A percentile compares a stretch with the other conserved stretches of the same genome.
Conservation (phyloP, 2,113 vertebrate species). For the Nothobranchius furzeri region DNA sequence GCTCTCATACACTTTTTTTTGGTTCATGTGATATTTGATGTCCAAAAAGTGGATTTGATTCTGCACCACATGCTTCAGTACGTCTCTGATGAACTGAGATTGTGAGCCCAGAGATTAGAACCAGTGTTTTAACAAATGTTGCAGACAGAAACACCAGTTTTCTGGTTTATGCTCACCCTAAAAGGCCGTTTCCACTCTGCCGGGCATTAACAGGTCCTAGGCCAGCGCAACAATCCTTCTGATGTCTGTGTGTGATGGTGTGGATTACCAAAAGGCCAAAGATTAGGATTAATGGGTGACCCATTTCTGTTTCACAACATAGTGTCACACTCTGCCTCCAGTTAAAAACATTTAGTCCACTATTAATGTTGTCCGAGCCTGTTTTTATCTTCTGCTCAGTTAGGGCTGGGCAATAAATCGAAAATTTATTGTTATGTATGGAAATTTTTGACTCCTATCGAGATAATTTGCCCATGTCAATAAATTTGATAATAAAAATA, state of each 20-base stretch:
- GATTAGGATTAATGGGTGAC: constrained; percentile 74
- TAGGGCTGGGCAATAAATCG: too few relatives aligned
- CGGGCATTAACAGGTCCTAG: constrained; percentile 9
- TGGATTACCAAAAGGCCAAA: constrained; percentile 58
- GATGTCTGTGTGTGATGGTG: constrained; percentile 40
- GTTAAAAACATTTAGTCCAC: background rate
- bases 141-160: constrained; percentile 18
- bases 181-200: background rate
- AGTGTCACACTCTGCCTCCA: constrained; percentile 37
- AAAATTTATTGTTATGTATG: too few relatives aligned
- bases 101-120: constrained; percentile 18
- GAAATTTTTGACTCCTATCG: too few relatives aligned
- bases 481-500: too few relatives aligned
- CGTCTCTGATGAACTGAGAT: constrained; percentile 22
- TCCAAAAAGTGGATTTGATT: constrained; percentile 45
- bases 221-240: constrained; percentile 14
- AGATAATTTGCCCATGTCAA: too few relatives aligned
- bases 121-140: constrained; percentile 14
- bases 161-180: constrained; percentile 28
- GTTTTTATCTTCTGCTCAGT: too few relatives aligned
- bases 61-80: constrained; percentile 3
- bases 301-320: constrained; percentile 61
- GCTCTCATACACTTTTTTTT: constrained; percentile 46
- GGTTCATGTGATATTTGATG: constrained; percentile 27
- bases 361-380: too few relatives aligned